Percentiles rank a stretch among this genome's conserved stretches.
These are phyloP conservation scores for Polyergus mexicanus DNA, from an alignment of 1,140 invertebrate species.

Conservation along the genomic window DNA sequence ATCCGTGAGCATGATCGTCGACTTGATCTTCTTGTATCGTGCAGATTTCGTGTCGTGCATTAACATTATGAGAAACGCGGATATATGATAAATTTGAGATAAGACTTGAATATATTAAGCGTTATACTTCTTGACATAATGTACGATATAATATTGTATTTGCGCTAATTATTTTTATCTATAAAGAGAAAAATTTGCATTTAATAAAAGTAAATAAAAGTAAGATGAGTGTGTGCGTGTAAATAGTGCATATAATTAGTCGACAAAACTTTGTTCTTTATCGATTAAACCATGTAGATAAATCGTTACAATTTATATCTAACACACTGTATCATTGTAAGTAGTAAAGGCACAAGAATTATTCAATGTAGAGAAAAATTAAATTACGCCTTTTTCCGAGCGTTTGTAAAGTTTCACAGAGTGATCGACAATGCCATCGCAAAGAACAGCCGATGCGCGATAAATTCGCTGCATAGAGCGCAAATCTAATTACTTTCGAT, in stretches of 20 bases:
- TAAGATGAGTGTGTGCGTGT: too few relatives aligned
- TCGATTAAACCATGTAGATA: not conserved
- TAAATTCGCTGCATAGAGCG: slow-evolving; percentile 41
- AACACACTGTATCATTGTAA: not conserved
- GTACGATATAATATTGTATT: not conserved
- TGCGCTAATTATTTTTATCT: not conserved
- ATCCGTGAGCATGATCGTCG: slow-evolving; percentile 17
- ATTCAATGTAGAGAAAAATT: not conserved
- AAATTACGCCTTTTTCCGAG: slow-evolving; percentile 11
- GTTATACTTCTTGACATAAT: not conserved
- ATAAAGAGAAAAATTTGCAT: not conserved
- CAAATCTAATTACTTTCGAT: slow-evolving; percentile 63
- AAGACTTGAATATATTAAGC: not conserved
- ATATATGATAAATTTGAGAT: not conserved
- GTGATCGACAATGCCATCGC: slow-evolving; percentile 26
- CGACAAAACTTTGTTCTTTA: not conserved
- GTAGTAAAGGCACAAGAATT: not conserved
- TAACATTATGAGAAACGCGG: slow-evolving; percentile 31
- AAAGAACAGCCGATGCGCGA: slow-evolving; percentile 44
- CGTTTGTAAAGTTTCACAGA: slow-evolving; percentile 21
- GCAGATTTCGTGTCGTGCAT: slow-evolving; percentile 36
- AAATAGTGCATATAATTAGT: too few relatives aligned
- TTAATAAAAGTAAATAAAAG: not conserved
- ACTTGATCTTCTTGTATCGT: slow-evolving; percentile 29
- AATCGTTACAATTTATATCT: too few relatives aligned